Conservation (phyloP, 2,888 invertebrate genomes). For the Sinhomidia bicolor region DNA sequence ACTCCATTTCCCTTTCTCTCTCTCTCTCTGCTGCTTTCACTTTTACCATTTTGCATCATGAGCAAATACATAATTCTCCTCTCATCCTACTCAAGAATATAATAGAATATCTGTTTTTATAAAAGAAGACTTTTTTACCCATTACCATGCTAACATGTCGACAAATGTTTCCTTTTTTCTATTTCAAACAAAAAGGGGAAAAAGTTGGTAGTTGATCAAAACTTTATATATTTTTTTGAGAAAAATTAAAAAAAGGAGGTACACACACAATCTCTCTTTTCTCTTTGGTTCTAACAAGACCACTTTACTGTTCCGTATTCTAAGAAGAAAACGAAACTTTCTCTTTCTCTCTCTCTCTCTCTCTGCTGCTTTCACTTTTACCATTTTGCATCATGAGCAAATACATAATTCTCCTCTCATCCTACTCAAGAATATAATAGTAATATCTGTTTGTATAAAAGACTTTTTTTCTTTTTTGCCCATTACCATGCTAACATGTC, state of each 20-base stretch:
- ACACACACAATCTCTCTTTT: not conserved
- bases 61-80: not conserved
- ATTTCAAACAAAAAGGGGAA: not conserved
- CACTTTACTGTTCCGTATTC: not conserved
- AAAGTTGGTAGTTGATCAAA: too few relatives aligned
- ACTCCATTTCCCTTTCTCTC: constrained; percentile 63
- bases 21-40: not conserved
- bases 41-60: too few relatives aligned
- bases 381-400: not conserved
- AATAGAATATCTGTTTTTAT: too few relatives aligned
- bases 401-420: not conserved
- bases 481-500: too few relatives aligned
- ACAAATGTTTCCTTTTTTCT: too few relatives aligned
- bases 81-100: not conserved
- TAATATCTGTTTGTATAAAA: too few relatives aligned
- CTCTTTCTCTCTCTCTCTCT: constrained; percentile 40
- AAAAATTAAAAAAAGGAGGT: not conserved
- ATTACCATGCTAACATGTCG: too few relatives aligned
- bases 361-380: not conserved
- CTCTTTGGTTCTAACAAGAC: not conserved
- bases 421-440: not conserved
- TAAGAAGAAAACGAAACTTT: constrained; percentile 43
- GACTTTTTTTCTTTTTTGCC: too few relatives aligned
- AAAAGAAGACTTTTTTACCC: too few relatives aligned
- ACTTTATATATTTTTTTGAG: too few relatives aligned